A percentile compares a stretch with the other conserved stretches of the same genome.
Conservation (phyloP, 2,888 invertebrate species). For the Metalampra italica region DNA sequence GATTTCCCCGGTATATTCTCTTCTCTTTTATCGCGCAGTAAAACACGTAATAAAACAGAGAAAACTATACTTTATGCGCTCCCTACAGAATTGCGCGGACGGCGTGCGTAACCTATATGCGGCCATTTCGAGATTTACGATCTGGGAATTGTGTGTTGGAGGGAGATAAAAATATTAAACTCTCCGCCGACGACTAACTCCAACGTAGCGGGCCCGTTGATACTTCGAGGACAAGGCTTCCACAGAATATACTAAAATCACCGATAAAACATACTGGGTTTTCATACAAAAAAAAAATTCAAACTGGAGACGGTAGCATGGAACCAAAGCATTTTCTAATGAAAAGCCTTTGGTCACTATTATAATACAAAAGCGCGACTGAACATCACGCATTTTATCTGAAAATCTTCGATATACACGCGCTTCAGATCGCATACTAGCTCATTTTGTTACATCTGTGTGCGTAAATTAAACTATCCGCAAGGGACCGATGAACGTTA, state of each 20-base stretch:
- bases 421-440: slow-evolving; percentile 64
- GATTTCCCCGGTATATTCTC: slow-evolving; percentile 72
- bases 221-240: slow-evolving; percentile 59
- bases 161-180: slow-evolving; percentile 73
- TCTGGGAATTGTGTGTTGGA: slow-evolving; percentile 79
- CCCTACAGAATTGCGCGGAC: slow-evolving; percentile 69
- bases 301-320: too few relatives aligned
- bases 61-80: slow-evolving; percentile 77
- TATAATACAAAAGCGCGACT: not conserved
- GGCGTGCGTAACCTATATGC: slow-evolving; percentile 80
- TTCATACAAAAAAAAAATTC: not conserved
- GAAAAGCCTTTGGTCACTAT: not conserved
- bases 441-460: slow-evolving; percentile 67
- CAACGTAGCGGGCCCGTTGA: slow-evolving; percentile 58
- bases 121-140: slow-evolving; percentile 80
- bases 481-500: slow-evolving; percentile 76
- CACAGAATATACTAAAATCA: slow-evolving; percentile 44
- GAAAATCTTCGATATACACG: slow-evolving; percentile 35
- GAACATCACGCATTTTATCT: slow-evolving; percentile 27
- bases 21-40: slow-evolving; percentile 72
- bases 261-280: slow-evolving; percentile 22
- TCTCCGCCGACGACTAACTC: slow-evolving; percentile 66
- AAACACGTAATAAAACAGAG: slow-evolving; percentile 77
- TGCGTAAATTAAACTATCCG: slow-evolving; percentile 77
- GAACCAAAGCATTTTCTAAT: too few relatives aligned